These are phyloP conservation scores for Gallinago nigripennis DNA, from an alignment of 2,797 vertebrate genomes.

Conservation along the genomic window DNA sequence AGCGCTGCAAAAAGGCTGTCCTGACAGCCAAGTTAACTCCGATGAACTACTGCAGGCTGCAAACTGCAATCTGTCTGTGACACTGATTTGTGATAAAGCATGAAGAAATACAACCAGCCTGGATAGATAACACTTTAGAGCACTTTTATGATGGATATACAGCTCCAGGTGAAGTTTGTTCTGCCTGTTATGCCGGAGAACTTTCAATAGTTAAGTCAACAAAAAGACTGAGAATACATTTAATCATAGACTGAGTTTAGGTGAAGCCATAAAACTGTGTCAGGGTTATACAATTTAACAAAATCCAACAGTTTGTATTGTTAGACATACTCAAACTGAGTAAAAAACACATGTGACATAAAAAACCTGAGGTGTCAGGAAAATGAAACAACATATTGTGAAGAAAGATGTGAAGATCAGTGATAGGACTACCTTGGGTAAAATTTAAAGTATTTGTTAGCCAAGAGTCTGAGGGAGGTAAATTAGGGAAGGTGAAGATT, in stretches of 20 bases:
- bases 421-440: neutral
- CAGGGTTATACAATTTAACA: neutral
- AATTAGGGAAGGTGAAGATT: neutral
- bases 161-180: constrained; percentile 19
- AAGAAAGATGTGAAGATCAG: neutral
- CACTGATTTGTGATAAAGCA: constrained; percentile 21
- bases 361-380: neutral
- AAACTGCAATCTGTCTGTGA: neutral
- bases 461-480: neutral
- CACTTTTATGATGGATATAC: constrained; percentile 12
- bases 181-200: neutral
- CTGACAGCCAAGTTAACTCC: constrained; percentile 26
- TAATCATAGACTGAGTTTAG: neutral
- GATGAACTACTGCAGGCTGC: neutral
- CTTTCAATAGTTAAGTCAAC: constrained; percentile 8
- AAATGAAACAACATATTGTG: neutral
- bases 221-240: constrained; percentile 3
- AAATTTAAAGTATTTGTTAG: neutral
- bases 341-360: neutral
- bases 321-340: neutral
- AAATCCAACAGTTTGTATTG: neutral
- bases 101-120: constrained; percentile 27
- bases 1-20: neutral
- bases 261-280: neutral
- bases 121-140: neutral